Evolutionary conservation across 2,888 invertebrate genomes (phyloP), one percentile per base, ranked within the genome.

Genomic region (Dicyrtoma fusca): DNA sequence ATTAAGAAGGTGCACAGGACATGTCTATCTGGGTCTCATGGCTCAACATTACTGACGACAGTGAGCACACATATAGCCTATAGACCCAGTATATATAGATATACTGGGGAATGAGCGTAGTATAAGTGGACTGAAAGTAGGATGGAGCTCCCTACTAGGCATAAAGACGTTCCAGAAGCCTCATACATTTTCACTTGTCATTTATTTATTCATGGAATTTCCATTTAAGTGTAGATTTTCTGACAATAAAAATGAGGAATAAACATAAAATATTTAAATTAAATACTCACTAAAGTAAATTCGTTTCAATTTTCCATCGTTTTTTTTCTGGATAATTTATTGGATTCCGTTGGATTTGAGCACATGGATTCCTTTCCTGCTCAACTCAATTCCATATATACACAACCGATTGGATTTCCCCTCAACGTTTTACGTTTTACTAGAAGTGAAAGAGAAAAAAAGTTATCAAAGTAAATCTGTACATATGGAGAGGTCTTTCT

Each of bases 231-330:
- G 55, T 23, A 55, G 55, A 55, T 53, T 55, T 55, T 55, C 55
- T 21, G 14, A 55, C 55, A 55, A 55, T 55, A 55, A 55, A 55
- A 55, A 55, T 21, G 17, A 21, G 55, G 55, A 55, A 55, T 55
- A 55, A 55, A 55, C 55, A 55, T 55, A 8, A 55, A 55, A 55
- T 55, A 55, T 55, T 55, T 55, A 55, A 55, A 55, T 55, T 55
- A 55, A 55, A 55, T 55, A 55, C 17, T 34, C 34, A 34, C 34
- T 51, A n/a, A 17, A n/a, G 17, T 51, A 21, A 51, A 51, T 51
- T 19, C 17, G 51, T 51, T 19, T 51, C 34, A 34, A 34, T 34
- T 34, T 34, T 34, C 34, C 34, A 34, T 19, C 17, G 51, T 51
- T 19, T 51, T 13, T 55, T 19, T 51, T 13, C 21, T 55, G 21